Conservation (phyloP, 1,140 invertebrate genomes). For the Drosophila ohnishii region DNA sequence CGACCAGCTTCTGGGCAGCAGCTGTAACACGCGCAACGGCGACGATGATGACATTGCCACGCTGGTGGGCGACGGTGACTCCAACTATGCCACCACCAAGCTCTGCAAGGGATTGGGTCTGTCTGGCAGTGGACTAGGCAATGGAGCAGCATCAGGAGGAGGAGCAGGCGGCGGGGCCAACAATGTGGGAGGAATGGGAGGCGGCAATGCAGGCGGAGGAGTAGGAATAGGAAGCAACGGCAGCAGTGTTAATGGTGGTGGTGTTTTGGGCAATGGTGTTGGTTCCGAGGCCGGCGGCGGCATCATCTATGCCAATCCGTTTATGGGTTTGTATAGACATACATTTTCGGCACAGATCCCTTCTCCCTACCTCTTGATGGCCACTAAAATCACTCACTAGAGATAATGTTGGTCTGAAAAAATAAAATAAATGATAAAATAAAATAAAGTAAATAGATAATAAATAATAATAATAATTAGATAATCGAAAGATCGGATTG, state of each 20-base stretch:
- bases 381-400: background rate
- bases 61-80: constrained; percentile 65
- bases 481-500: too few relatives aligned
- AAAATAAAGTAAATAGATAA: background rate
- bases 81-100: constrained; percentile 57
- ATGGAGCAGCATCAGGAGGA: background rate
- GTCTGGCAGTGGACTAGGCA: constrained; percentile 2
- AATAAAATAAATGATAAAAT: too few relatives aligned
- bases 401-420: background rate
- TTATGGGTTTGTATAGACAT: constrained; percentile 80
- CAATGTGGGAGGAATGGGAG: constrained; percentile 2
- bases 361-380: constrained; percentile 73
- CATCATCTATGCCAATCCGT: constrained; percentile 83
- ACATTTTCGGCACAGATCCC: constrained; percentile 18
- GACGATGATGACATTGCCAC: constrained; percentile 77
- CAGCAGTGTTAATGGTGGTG: constrained; percentile 33
- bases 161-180: background rate
- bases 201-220: background rate
- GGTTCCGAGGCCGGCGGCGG: constrained; percentile 57
- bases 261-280: constrained; percentile 38
- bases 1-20: constrained; percentile 78
- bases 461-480: too few relatives aligned
- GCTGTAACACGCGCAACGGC: constrained; percentile 77
- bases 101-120: constrained; percentile 34
- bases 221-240: constrained; percentile 14